Evolutionary conservation across 92 coral and sea anemone species (phyloP), one percentile per base, ranked within the genome.

Genomic region (Actinostola sp.): DNA sequence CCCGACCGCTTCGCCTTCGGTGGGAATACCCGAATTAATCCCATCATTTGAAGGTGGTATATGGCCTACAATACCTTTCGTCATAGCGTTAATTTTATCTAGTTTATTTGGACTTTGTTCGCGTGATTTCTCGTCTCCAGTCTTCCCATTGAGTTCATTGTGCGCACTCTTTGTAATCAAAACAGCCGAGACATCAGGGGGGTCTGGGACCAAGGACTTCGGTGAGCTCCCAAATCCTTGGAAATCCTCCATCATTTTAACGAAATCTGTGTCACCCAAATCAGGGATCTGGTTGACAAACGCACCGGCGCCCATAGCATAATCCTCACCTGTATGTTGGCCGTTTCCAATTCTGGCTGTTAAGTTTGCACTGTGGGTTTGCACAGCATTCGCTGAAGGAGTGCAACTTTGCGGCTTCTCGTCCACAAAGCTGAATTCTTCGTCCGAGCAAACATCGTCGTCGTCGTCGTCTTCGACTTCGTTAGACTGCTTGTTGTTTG

Each of bases 401-500:
- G 59, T n/a, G 8, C 77, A 73, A 16, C 76, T 63, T 45, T n/a
- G n/a, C n/a, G 66, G 82, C 58, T 61, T 70, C 52, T 93, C 98
- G 36, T 94, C 98, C 30, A 94, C 88, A 62, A 94, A 91, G 73
- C 36, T 70, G 61, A 94, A 94, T 29, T 94, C 98, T 50, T 94
- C 98, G 77, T 94, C 98, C 17, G 95, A 88, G 59, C 80, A 88
- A 39, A 94, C 86, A 27, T 82, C 89, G 64, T 91, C 92, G 3
- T 77, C 90, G 41, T 89, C 83, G 61, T 85, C 90, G 55, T 66
- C 88, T 41, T 67, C 77, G n/a, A n/a, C n/a, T n/a, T n/a, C n/a
- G n/a, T n/a, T n/a, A n/a, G n/a, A n/a, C 31, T 78, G 82, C 29
- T 70, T 23, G 63, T 8, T 30, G 36, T 6, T 27, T 19, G 27